Conservation (phyloP, 1,140 invertebrate genomes). For the Drosophila ogumai region DNA sequence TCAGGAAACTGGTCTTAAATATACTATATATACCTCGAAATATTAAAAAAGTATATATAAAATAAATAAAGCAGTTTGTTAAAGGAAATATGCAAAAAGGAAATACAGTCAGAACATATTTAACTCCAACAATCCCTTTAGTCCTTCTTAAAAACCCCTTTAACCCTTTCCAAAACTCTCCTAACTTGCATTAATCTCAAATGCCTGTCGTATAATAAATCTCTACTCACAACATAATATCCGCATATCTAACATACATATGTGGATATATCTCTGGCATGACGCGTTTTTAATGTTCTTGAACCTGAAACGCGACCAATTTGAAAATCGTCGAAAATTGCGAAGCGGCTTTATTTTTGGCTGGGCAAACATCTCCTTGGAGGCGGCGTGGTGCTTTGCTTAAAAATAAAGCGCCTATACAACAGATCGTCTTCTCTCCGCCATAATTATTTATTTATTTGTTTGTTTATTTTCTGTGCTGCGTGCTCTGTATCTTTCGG, state of each 20-base stretch:
- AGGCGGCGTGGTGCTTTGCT: conserved; percentile 7
- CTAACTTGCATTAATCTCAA: no score
- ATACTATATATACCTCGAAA: neutral
- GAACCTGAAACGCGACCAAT: conserved; percentile 34
- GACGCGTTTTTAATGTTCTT: conserved; percentile 21
- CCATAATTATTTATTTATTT: conserved; percentile 46
- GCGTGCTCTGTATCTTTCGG: neutral
- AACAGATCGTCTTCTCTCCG: conserved; percentile 7
- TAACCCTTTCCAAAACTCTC: neutral
- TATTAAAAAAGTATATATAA: neutral
- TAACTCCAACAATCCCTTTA: neutral
- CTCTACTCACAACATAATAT: neutral
- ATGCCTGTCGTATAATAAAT: neutral
- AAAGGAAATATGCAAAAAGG: no score
- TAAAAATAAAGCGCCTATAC: conserved; percentile 27
- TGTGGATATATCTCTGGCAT: neutral
- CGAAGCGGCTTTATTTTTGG: conserved; percentile 27
- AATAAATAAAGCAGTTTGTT: no score
- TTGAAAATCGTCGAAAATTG: conserved; percentile 14
- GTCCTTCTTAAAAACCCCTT: neutral
- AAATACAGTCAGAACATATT: neutral
- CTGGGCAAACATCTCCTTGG: conserved; percentile 32
- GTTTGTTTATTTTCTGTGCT: conserved; percentile 29
- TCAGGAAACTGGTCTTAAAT: neutral
- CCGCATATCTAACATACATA: neutral